Evolutionary conservation across 2,113 vertebrate genomes (phyloP), one percentile per base, ranked within the genome.

Genomic region (Copsychus sechellarum): DNA sequence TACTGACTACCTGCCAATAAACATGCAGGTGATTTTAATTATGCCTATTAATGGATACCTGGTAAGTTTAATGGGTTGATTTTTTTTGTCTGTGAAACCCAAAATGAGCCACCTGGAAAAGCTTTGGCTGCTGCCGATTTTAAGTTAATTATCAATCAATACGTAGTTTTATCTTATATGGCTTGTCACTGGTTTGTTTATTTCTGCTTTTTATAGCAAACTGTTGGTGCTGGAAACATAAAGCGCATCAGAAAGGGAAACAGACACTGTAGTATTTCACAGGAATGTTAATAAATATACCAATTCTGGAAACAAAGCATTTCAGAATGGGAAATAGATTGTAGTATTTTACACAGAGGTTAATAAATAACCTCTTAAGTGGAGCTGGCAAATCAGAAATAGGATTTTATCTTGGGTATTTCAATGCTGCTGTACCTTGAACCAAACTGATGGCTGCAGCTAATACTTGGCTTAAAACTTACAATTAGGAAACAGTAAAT

Each of bases 151-250:
- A 34, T 18, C 24, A 64, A 29, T 42, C 57, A 17, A 0, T 12
- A 24, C 5, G 20, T 54, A 36, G 19, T 12, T 50, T 40, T 36
- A 60, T 53, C 17, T 56, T 48, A 21, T 38, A 38, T 14, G 7
- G 3, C 1, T 0, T 18, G 4, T 31, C 16, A 64, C 3, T 19
- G 2, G 1, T 40, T 82, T n/a, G 24, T 5, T 0, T 8, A 8
- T 57, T 80, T 79, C 42, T 73, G n/a, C 22, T 33, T 79, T 83
- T 70, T 16, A 17, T 9, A 64, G 58, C 29, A 20, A 61, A 50
- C 21, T 10, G 7, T 3, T 47, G 7, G 29, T 42, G 48, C n/a
- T 51, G 11, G 2, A 34, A 86, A 65, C 3, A 9, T 4, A 23
- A 8, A 50, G 48, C 48, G 26, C 25, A 15, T 50, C 48, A 50